Base-by-base conservation (phyloP, 2,113 vertebrate species). In the Nansenia antarctica region DNA sequence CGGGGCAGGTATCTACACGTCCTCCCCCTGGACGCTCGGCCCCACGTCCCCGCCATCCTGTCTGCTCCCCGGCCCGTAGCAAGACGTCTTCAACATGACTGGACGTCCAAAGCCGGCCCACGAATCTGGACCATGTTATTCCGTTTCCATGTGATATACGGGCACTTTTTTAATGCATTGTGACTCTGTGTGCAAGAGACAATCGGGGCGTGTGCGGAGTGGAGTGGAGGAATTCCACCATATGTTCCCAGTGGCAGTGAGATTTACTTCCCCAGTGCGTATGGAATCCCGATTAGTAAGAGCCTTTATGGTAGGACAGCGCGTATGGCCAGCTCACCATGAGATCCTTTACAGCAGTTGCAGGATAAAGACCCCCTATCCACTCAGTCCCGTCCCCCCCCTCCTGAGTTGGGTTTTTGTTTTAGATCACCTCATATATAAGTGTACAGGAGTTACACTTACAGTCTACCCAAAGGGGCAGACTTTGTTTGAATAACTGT, bases 1-100 rank as follows among this genome's bases (percentile, higher is more conserved):
- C 66, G 27, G n/a, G 76, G 80, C 88, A 87, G 85, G 90, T 85
- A 87, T 74, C 65, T 35, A 80, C 90, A 89, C 8, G 90, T 77
- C 67, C 64, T 15, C 77, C 84, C 79, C 77, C 76, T 86, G 80
- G 86, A 87, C 81, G 20, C 82, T 87, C 74, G 77, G 73, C 73
- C 42, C 74, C 77, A 61, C 65, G 74, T 82, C 79, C 81, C 69
- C 65, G 55, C 82, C 81, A 82, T 80, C 82, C 76, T 82, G 78
- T 83, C 75, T 80, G 31, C 73, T 82, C 53, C 62, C 67, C 37
- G 62, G 42, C 27, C 55, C 55, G 79, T 78, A 78, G 65, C 72
- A 68, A 76, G 62, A 86, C 79, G 71, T 78, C 69, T 83, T 65
- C 65, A 75, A 88, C 76, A 76, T 65, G 70, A 83, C 75, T 3